phyloP scores from a whole-genome alignment of 2,888 invertebrate genomes.

The Dicyrtomina minuta region DNA sequence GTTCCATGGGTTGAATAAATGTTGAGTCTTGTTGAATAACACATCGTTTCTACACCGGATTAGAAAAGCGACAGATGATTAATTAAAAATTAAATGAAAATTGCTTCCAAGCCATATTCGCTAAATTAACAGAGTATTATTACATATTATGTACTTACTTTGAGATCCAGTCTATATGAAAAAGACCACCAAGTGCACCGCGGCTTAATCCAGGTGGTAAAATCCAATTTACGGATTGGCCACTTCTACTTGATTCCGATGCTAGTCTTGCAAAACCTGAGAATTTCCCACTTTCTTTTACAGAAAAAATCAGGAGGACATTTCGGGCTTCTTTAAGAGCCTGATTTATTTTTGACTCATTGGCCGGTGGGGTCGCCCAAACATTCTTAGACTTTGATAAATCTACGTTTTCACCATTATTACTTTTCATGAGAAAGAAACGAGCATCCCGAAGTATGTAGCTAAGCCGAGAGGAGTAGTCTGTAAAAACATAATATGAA shows the following conservation, averaged over 20 bases:
- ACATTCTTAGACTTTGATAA: slow-evolving; percentile 93
- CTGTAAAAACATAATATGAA: too few species aligned
- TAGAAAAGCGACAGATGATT: too few species aligned
- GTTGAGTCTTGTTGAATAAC: slow-evolving; percentile 86
- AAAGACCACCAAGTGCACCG: slow-evolving; percentile 91
- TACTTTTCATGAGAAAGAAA: slow-evolving; percentile 96
- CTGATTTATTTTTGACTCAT: slow-evolving; percentile 93
- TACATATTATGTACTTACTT: slow-evolving; percentile 60
- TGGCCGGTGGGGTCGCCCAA: slow-evolving; percentile 96
- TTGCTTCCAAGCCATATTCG: not conserved
- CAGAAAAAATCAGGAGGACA: slow-evolving; percentile 92
- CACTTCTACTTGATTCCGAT: slow-evolving; percentile 85
- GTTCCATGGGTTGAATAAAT: slow-evolving; percentile 96
- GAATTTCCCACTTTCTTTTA: slow-evolving; percentile 92
- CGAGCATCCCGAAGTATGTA: slow-evolving; percentile 90
- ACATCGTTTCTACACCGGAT: slow-evolving; percentile 87
- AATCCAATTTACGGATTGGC: slow-evolving; percentile 87
- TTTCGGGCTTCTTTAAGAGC: slow-evolving; percentile 90
- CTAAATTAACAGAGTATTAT: not conserved
- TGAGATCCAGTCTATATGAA: slow-evolving; percentile 96
- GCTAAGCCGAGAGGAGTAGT: slow-evolving; percentile 68
- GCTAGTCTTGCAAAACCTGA: slow-evolving; percentile 87
- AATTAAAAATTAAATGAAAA: not conserved
- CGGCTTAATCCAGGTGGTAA: slow-evolving; percentile 90
- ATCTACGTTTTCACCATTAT: slow-evolving; percentile 94